A percentile compares a stretch with the other conserved stretches of the same genome.
phyloP scores from a whole-genome alignment of 2,113 vertebrate species.

The Cathartes aura region DNA sequence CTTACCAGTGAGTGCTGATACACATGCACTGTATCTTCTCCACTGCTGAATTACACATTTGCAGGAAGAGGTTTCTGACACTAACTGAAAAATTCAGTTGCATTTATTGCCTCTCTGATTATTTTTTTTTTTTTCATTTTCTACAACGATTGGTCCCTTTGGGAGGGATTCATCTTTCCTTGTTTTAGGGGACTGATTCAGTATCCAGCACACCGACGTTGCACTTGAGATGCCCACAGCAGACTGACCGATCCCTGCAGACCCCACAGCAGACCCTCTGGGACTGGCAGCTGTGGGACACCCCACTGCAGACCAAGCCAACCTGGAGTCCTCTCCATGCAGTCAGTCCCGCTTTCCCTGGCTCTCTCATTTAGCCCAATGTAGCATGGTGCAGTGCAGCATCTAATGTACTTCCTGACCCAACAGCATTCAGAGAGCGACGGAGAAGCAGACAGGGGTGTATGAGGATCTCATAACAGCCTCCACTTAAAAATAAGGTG shows the following conservation, averaged over 20 bases:
- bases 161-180: background rate
- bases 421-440: background rate
- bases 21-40: background rate
- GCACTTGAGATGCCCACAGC: background rate
- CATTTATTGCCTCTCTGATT: background rate
- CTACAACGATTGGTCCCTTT: background rate
- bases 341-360: no score
- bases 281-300: background rate
- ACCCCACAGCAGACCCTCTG: background rate
- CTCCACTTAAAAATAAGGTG: background rate
- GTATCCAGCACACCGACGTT: fast-evolving
- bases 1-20: background rate
- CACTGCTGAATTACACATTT: background rate
- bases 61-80: background rate
- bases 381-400: background rate
- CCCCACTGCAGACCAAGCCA: background rate
- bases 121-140: background rate
- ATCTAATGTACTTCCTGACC: background rate
- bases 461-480: background rate
- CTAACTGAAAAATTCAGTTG: background rate
- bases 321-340: no score
- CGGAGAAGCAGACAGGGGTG: background rate
- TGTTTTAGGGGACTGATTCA: background rate
- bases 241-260: fast-evolving
- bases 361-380: background rate